Conservation (phyloP, 2,113 vertebrate species). For the Litocranius walleri region DNA sequence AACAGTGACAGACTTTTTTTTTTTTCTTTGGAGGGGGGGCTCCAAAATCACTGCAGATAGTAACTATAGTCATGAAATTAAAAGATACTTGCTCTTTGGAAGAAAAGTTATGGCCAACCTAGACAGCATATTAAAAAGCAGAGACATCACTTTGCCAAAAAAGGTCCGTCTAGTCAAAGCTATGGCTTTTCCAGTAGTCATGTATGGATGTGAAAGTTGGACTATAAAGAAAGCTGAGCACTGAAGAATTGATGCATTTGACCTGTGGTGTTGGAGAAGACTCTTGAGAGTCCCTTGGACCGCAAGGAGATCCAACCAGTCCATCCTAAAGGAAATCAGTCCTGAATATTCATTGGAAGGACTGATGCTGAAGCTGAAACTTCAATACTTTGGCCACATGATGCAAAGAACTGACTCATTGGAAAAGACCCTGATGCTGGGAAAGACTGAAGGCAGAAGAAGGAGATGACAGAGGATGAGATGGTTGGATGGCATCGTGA, state of each 20-base stretch:
- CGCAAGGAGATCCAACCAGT: not conserved
- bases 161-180: not conserved
- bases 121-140: not conserved
- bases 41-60: not conserved
- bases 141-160: not conserved
- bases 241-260: not conserved
- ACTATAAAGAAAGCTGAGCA: not conserved
- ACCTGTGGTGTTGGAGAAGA: not conserved
- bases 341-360: not conserved
- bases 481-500: not conserved
- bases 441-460: not conserved
- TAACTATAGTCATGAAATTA: not conserved
- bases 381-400: not conserved
- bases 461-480: not conserved
- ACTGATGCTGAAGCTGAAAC: not conserved
- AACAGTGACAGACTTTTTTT: not conserved
- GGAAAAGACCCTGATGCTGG: not conserved
- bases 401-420: fast-evolving
- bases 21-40: not conserved
- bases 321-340: not conserved
- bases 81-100: not conserved
- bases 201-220: not conserved
- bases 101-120: not conserved
- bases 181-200: not conserved
- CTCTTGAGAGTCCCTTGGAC: not conserved